These are phyloP conservation scores for Eurypyga helias DNA, from an alignment of 2,113 vertebrate genomes.

Conservation along the genomic window DNA sequence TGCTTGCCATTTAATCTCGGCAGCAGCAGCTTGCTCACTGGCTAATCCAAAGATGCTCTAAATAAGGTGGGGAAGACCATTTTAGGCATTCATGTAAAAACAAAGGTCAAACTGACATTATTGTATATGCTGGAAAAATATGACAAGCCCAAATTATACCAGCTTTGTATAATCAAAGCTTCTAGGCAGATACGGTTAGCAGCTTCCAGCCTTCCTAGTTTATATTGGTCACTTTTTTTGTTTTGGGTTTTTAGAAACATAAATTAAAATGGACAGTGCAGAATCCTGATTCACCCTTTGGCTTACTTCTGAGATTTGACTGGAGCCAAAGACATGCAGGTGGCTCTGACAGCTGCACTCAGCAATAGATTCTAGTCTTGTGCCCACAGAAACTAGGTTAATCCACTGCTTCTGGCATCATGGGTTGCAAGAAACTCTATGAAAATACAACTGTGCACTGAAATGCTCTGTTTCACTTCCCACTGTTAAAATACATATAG, in stretches of 20 bases:
- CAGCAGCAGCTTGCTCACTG: not conserved
- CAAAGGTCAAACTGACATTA: not conserved
- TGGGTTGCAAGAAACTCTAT: not conserved
- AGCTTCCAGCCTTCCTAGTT: not conserved
- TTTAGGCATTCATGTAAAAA: not conserved
- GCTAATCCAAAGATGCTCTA: not conserved
- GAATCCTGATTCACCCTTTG: constrained; percentile 27
- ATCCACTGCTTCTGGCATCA: not conserved
- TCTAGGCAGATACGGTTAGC: not conserved
- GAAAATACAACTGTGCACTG: not conserved
- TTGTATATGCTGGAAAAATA: not conserved
- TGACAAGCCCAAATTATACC: not conserved
- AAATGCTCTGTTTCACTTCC: not conserved
- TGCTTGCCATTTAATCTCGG: not conserved
- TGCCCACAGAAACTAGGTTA: constrained; percentile 46
- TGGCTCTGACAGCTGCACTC: constrained; percentile 57
- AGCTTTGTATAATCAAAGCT: not conserved
- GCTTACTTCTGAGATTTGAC: constrained; percentile 12
- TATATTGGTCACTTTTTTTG: not conserved
- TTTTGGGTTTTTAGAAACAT: not conserved
- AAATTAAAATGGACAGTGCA: not conserved
- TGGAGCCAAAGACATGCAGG: not conserved
- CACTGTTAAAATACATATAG: not conserved
- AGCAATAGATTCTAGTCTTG: not conserved
- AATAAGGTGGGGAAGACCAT: not conserved